Conservation (phyloP, 2,113 vertebrate genomes). For the Mungos mungo region DNA sequence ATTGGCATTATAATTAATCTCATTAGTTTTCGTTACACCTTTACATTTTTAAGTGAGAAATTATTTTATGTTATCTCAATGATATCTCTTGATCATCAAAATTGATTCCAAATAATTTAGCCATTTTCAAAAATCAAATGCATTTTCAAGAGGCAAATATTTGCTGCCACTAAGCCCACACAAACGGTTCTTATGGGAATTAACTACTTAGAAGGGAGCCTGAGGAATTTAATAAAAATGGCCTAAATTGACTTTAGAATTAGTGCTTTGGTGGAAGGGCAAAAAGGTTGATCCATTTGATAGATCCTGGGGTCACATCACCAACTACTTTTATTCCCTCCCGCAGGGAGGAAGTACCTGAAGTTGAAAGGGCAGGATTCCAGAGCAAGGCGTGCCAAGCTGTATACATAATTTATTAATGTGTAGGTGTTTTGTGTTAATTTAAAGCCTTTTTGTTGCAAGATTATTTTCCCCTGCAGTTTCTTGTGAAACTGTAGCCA, state of each 20-base stretch:
- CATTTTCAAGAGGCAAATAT: slow-evolving; percentile 46
- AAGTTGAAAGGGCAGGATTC: not conserved
- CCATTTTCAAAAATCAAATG: slow-evolving; percentile 46
- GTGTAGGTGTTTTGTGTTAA: not conserved
- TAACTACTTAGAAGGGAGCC: not conserved
- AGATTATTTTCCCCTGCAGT: not conserved
- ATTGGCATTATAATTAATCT: not conserved
- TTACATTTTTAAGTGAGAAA: not conserved
- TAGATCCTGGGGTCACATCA: not conserved
- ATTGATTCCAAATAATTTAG: slow-evolving; percentile 15
- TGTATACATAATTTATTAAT: not conserved
- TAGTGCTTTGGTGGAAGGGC: not conserved
- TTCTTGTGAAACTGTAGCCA: slow-evolving; percentile 32
- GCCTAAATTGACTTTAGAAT: slow-evolving; percentile 33
- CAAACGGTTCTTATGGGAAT: not conserved
- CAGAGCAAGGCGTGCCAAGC: not conserved
- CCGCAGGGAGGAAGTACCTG: not conserved
- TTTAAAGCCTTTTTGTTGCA: slow-evolving; percentile 23
- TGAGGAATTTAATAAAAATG: slow-evolving; percentile 33
- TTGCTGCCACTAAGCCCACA: not conserved
- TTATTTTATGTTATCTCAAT: slow-evolving; percentile 17
- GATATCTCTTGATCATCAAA: slow-evolving; percentile 3
- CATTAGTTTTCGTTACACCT: slow-evolving; percentile 24
- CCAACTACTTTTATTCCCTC: not conserved
- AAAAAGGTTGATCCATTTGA: not conserved